Base-by-base conservation (phyloP, 2,113 vertebrate species). In the Datnioides undecimradiatus region DNA sequence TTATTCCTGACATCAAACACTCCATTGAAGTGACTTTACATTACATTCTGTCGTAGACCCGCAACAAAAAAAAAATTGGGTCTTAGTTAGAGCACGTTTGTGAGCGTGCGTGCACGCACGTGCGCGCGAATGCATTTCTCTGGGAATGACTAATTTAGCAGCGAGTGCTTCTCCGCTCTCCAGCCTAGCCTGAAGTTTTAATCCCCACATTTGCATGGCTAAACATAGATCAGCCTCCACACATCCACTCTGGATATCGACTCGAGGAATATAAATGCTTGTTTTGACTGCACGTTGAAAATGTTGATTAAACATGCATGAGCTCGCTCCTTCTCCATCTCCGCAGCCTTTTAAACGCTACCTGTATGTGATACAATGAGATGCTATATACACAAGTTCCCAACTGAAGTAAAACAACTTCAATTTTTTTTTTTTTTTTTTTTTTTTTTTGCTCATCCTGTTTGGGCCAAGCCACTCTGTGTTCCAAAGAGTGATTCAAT, bases 141-240 rank as follows among this genome's bases (percentile, higher is more conserved):
- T 38, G 62, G 63, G 84, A 90, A 89, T 88, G 84, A 87, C 85
- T 90, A 87, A 88, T 89, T 88, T 81, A 90, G 84, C 79, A 87
- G 87, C 17, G 12, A 71, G 75, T 36, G 19, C 73, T 59, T 84
- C 72, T 54, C 65, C 1, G 57, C 90, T 86, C 78, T 86, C 54
- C 82, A 85, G 86, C 87, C 73, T 85, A 69, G 89, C 85, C 85
- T 87, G 57, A 79, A 89, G 87, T 91, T 91, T 91, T 91, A 93
- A 92, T 93, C 91, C 88, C 79, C 85, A 83, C 82, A 93, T 93
- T 93, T 92, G 90, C 90, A 91, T 88, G 82, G 85, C 91, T 93
- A 91, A 93, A 92, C 91, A 90, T 91, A 93, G 90, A 90, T 85
- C 86, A 90, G 83, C 87, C 83, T 81, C 70, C 73, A 59, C 87